Percentiles rank a stretch among this genome's conserved stretches.
Conservation (phyloP, 2,113 vertebrate species). For the Sapayoa aenigma region DNA sequence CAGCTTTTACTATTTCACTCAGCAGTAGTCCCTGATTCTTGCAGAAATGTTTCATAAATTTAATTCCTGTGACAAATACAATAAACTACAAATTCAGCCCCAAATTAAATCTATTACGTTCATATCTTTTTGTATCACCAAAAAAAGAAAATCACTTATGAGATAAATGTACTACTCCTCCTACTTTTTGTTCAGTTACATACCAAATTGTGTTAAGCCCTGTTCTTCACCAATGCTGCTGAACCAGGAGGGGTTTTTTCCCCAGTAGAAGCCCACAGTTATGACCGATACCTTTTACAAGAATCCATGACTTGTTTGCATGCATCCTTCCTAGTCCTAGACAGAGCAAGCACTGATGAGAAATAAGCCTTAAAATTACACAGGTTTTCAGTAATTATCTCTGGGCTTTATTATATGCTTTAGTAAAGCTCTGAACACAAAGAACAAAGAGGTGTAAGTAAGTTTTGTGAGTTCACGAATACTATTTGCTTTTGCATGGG, state of each 20-base stretch:
- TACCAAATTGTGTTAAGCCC: background rate
- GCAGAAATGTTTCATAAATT: background rate
- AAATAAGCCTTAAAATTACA: background rate
- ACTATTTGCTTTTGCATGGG: background rate
- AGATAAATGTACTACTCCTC: background rate
- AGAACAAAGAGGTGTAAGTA: background rate
- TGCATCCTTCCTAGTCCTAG: background rate
- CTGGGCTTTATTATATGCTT: background rate
- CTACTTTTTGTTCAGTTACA: background rate
- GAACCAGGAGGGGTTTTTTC: background rate
- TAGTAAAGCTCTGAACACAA: background rate
- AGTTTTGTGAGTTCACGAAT: background rate
- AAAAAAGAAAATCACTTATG: no score
- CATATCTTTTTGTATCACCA: background rate
- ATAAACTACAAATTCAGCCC: background rate
- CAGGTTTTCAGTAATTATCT: background rate
- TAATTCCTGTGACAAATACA: background rate
- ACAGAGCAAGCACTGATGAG: background rate
- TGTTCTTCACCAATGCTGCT: background rate
- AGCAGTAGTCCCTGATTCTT: background rate
- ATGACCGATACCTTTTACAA: background rate
- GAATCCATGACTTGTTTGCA: background rate
- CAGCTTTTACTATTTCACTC: background rate
- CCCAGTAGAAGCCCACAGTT: background rate
- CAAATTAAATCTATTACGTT: background rate